Evolutionary conservation across 2,888 invertebrate genomes (phyloP).

Genomic region (Hypomecis punctinalis): DNA sequence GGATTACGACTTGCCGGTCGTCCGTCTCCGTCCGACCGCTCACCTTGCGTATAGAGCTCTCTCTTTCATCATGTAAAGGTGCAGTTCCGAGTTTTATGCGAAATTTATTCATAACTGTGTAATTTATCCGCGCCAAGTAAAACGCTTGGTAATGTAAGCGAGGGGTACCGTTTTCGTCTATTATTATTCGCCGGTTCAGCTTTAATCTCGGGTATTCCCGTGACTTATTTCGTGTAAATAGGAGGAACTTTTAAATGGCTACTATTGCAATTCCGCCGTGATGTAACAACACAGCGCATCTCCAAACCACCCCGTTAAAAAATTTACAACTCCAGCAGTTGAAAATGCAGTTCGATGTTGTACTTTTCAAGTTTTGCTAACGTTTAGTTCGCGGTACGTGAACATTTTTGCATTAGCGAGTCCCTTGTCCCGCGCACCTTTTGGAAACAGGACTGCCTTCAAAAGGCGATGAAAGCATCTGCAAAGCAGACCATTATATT

Average conservation of each 20-base stretch:
- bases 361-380: conserved; percentile 17
- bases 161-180: conserved; percentile 72
- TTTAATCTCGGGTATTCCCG: conserved; percentile 70
- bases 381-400: conserved; percentile 12
- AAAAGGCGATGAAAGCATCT: conserved; percentile 54
- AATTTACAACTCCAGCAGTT: conserved; percentile 8
- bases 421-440: conserved; percentile 21
- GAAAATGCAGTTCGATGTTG: conserved; percentile 15
- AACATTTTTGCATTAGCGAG: conserved; percentile 20
- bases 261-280: conserved; percentile 26
- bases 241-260: conserved; percentile 56
- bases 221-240: conserved; percentile 69
- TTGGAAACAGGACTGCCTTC: conserved; percentile 43
- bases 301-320: conserved; percentile 25
- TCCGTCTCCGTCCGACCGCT: conserved; percentile 55
- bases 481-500: conserved; percentile 73
- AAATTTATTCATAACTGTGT: conserved; percentile 86
- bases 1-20: conserved; percentile 75
- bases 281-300: neutral
- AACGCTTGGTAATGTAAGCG: conserved; percentile 76
- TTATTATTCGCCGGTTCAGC: conserved; percentile 74
- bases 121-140: conserved; percentile 82
- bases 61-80: conserved; percentile 78
- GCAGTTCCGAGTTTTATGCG: conserved; percentile 83
- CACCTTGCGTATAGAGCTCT: conserved; percentile 50